Evolutionary conservation across 2,888 invertebrate genomes (phyloP), one percentile per base, ranked within the genome.

Genomic region (Catotricha subobsoleta): DNA sequence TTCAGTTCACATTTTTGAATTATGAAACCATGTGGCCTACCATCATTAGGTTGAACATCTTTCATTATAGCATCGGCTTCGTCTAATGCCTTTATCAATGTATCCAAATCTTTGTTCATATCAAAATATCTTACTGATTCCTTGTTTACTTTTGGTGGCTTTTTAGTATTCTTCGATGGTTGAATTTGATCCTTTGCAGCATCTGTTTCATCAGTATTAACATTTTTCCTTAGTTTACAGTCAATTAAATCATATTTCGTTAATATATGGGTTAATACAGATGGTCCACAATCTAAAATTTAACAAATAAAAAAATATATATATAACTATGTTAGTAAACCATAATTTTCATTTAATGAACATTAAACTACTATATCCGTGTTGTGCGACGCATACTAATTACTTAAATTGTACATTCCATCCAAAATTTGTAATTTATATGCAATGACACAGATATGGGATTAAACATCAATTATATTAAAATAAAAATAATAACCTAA

Each of bases 221-320:
- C 6, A 35, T 13, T 30, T 46, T 30, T 19, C 18, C 28, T 19
- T 36, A 75, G 58, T 58, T 71, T 71, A 38, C 66, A 65, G 30
- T 68, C 67, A 3, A 71, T 59, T 1, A 94, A 72, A 23, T 80
- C 80, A 45, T 72, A 70, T 51, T 71, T 70, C 16, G 75, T 54
- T 3, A 97, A 66, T n/a, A 82, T 77, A 58, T 97, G 95, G 52
- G 95, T 92, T 46, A 97, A 76, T 29, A 98, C 65, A 1, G 91
- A 73, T 16, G 92, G 78, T 4, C 97, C 95, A 67, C 82, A 95
- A 59, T 87, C 90, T 74, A 61, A 6, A 56, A 56, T n/a, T n/a
- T n/a, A n/a, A n/a, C n/a, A n/a, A n/a, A n/a, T n/a, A n/a, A n/a
- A n/a, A n/a, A n/a, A n/a, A n/a, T n/a, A n/a, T n/a, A n/a, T n/a